These are phyloP conservation scores for Penaeus indicus DNA, from an alignment of 1,140 invertebrate species.

Conservation along the genomic window DNA sequence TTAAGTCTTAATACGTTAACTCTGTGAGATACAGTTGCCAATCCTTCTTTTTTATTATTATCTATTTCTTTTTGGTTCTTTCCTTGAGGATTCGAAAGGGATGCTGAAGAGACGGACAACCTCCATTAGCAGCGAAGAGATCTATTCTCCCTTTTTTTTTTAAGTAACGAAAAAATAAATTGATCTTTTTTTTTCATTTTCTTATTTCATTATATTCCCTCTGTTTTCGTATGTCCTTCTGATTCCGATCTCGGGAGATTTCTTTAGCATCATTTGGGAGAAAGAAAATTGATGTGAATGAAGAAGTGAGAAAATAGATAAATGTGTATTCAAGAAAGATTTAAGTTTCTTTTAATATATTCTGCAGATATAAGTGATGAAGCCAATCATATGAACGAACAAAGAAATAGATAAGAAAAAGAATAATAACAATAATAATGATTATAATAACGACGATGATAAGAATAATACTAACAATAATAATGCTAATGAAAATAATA, in stretches of 20 bases:
- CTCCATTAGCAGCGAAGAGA: conserved; percentile 44
- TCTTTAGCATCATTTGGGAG: conserved; percentile 42
- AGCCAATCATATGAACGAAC: background rate
- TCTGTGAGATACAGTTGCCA: too few relatives aligned
- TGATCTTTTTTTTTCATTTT: background rate
- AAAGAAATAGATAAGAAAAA: background rate
- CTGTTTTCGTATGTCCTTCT: conserved; percentile 43
- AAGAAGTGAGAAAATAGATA: too few relatives aligned
- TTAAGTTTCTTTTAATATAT: background rate
- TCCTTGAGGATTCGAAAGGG: conserved; percentile 39
- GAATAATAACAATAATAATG: too few relatives aligned
- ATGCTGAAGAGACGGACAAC: conserved; percentile 56
- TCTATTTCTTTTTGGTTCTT: background rate
- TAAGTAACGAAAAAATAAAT: background rate
- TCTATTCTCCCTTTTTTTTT: background rate
- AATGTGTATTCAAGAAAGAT: too few relatives aligned
- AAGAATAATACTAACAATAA: too few relatives aligned
- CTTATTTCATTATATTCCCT: conserved; percentile 26
- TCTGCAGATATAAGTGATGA: background rate
- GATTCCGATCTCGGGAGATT: conserved; percentile 32
- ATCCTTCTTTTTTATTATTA: conserved; percentile 11
- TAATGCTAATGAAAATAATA: too few relatives aligned
- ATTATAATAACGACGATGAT: too few relatives aligned
- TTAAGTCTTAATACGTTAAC: too few relatives aligned
- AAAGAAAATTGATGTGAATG: too few relatives aligned